Evolutionary conservation across 2,113 vertebrate species (phyloP).

Genomic region (Neotoma lepida): DNA sequence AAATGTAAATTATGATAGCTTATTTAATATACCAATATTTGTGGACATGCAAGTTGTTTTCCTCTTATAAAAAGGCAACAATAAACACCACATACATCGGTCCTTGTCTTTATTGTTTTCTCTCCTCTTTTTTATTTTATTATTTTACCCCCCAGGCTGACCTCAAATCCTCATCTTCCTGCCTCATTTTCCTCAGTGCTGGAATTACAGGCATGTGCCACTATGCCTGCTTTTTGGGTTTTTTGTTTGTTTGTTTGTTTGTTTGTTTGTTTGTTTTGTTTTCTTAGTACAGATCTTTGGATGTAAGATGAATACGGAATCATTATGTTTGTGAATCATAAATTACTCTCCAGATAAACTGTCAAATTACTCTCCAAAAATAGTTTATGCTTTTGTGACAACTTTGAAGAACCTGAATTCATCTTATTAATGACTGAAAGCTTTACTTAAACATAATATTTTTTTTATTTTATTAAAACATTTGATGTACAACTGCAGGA

Average conservation of each 20-base stretch:
- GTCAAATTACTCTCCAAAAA: slow-evolving; percentile 28
- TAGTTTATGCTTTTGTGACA: slow-evolving; percentile 34
- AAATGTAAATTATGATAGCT: slow-evolving; percentile 24
- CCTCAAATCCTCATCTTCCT: background rate
- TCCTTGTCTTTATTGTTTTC: background rate
- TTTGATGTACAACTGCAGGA: too few relatives aligned
- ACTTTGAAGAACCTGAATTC: slow-evolving; percentile 26
- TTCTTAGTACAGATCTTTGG: slow-evolving; percentile 28
- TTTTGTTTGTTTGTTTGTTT: too few relatives aligned
- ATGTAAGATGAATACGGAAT: slow-evolving; percentile 31
- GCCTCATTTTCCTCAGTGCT: background rate
- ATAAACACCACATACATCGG: background rate
- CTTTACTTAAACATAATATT: slow-evolving; percentile 3
- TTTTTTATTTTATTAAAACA: too few relatives aligned
- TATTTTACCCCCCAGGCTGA: too few relatives aligned
- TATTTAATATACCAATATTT: slow-evolving; percentile 4
- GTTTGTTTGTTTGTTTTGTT: background rate
- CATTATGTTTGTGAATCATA: slow-evolving; percentile 47
- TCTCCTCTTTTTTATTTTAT: background rate
- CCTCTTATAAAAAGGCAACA: background rate
- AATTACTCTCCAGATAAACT: slow-evolving; percentile 35
- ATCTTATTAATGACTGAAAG: slow-evolving; percentile 13
- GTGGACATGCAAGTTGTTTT: background rate
- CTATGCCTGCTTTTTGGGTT: background rate
- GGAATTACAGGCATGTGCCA: background rate